A percentile compares a stretch with the other conserved stretches of the same genome.
Conservation (phyloP, 2,888 invertebrate genomes). For the Eustalomyia histrio region DNA sequence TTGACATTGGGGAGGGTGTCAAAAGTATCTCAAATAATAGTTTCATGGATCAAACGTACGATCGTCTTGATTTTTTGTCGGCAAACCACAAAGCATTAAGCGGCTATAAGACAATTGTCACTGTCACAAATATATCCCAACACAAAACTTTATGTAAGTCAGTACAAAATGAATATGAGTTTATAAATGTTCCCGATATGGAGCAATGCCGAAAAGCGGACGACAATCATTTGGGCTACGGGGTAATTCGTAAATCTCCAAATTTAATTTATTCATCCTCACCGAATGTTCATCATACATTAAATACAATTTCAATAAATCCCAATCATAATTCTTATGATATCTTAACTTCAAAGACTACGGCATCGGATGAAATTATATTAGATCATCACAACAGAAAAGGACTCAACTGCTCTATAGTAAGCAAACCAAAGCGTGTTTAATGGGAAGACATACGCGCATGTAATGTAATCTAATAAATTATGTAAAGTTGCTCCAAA, state of each 20-base stretch:
- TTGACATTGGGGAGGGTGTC: conserved; percentile 74
- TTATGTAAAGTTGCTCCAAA: too few relatives aligned
- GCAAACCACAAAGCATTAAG: conserved; percentile 86
- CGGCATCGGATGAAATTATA: conserved; percentile 74
- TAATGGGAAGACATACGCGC: conserved; percentile 75
- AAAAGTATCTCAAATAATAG: conserved; percentile 39
- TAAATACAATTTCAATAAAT: conserved; percentile 15
- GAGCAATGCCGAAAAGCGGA: conserved; percentile 87
- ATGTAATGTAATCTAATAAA: not conserved
- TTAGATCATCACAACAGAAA: conserved; percentile 87
- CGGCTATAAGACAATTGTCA: conserved; percentile 86
- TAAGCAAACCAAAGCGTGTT: conserved; percentile 92
- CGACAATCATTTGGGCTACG: conserved; percentile 90
- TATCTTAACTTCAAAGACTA: conserved; percentile 46
- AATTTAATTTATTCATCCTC: conserved; percentile 64
- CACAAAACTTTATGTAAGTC: conserved; percentile 72
- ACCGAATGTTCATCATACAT: conserved; percentile 8
- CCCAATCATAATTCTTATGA: conserved; percentile 34
- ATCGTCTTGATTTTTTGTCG: conserved; percentile 89
- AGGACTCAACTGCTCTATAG: conserved; percentile 89
- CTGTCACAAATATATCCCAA: conserved; percentile 81
- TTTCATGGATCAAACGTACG: conserved; percentile 83
- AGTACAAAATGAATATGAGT: conserved; percentile 88
- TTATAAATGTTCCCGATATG: conserved; percentile 84
- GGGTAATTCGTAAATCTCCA: conserved; percentile 85